Evolutionary conservation across 2,888 invertebrate species (phyloP).

Genomic region (Pachliopta kotzebuea): DNA sequence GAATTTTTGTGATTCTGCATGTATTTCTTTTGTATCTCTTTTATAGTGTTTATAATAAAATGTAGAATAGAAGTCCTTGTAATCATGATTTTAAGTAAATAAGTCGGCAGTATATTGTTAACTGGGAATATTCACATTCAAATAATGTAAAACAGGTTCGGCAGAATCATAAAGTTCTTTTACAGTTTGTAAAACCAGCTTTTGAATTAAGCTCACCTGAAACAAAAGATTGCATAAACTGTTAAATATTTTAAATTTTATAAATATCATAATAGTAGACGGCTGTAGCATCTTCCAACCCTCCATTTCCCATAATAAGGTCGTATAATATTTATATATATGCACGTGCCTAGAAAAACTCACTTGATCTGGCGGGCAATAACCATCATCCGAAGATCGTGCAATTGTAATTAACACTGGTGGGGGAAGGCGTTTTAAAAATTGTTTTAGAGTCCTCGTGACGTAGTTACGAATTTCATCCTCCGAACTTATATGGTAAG

Average conservation of each 20-base stretch:
- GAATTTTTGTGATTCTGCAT: constrained; percentile 31
- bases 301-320: no score
- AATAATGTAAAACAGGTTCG: constrained; percentile 73
- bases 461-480: constrained; percentile 84
- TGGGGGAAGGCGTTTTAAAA: constrained; percentile 81
- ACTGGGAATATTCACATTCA: constrained; percentile 47
- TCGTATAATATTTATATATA: no score
- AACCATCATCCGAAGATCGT: constrained; percentile 92
- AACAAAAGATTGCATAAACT: constrained; percentile 34
- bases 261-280: no score
- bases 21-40: constrained; percentile 11
- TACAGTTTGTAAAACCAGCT: constrained; percentile 82
- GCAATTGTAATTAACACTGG: constrained; percentile 88
- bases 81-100: no score
- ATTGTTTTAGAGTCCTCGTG: constrained; percentile 74
- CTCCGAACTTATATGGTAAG: constrained; percentile 88
- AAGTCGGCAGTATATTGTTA: constrained; percentile 4
- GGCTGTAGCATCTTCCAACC: no score
- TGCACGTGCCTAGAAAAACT: background rate
- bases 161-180: constrained; percentile 73
- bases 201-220: constrained; percentile 89
- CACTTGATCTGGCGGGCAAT: constrained; percentile 89
- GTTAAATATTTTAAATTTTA: no score
- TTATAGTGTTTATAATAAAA: background rate
- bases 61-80: no score